Evolutionary conservation across 2,113 vertebrate genomes (phyloP), one percentile per base, ranked within the genome.

Genomic region (Rissa tridactyla): DNA sequence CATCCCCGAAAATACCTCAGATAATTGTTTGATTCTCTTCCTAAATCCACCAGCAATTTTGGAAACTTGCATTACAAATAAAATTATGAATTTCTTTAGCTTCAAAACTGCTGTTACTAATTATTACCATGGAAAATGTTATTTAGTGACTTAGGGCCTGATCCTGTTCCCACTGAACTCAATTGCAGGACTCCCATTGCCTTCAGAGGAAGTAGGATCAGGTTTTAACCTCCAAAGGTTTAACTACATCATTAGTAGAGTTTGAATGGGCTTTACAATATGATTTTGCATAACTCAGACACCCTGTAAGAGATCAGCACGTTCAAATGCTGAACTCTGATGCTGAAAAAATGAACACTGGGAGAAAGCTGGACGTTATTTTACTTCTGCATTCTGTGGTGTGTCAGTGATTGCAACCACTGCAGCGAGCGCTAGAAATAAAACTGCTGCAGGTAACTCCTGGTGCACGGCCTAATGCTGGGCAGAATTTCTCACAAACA

Each of bases 81-180:
- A 93, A 97, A 92, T 51, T 68, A 89, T 23, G 3, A 92, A 92
- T 88, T 96, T 81, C 34, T 94, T 92, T 88, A 86, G 79, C 94
- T 96, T 95, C 42, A 96, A 95, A 96, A 96, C 83, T 92, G 95
- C 96, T 97, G 77, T 89, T 97, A 65, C 87, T 98, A 97, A 96
- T 97, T 97, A 96, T 84, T 94, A 97, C 95, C 95, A 96, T 97
- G 96, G 92, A 97, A 97, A 98, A 97, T 97, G 32, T 96, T 95
- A 96, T 98, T 97, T 98, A 98, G 94, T 93, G 94, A 96, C 91
- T 97, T 97, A 97, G 61, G 78, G 71, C 54, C 81, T 30, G 5
- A 97, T 97, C 51, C 94, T 88, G 36, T 73, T 93, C 23, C n/a
- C 26, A 47, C 34, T n/a, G 30, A 94, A 92, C 15, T 92, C 25